Conservation (phyloP, 2,797 vertebrate genomes). For the Falco peregrinus region DNA sequence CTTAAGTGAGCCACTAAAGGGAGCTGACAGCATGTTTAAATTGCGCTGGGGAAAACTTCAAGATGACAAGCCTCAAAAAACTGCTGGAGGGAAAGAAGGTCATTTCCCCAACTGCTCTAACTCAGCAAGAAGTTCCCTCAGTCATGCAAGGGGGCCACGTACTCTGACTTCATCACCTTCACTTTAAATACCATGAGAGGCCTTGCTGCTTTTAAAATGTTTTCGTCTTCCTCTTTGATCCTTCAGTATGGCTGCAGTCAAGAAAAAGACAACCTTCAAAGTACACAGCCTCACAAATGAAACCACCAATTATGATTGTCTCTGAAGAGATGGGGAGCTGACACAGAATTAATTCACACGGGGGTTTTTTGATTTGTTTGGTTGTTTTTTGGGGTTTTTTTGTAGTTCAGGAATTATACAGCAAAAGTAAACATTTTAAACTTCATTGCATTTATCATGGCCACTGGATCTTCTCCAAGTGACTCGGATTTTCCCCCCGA, state of each 20-base stretch:
- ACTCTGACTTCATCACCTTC: background rate
- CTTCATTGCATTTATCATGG: background rate
- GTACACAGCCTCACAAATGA: background rate
- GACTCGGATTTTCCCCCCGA: background rate
- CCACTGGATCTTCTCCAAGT: background rate
- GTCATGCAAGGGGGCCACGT: rapidly evolving
- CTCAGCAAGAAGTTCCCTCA: background rate
- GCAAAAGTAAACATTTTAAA: background rate
- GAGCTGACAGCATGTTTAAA: background rate
- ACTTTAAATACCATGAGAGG: background rate
- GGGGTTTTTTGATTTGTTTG: too few relatives aligned
- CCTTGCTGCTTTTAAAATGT: background rate
- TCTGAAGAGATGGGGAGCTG: background rate
- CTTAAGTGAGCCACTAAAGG: background rate
- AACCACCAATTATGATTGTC: background rate
- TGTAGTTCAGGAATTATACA: background rate
- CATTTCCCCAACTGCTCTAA: background rate
- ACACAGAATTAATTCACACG: background rate
- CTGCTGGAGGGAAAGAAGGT: background rate
- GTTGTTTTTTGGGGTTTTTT: background rate
- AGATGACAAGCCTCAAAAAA: background rate
- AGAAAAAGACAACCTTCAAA: background rate
- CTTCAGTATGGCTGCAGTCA: background rate
- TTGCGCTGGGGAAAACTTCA: background rate
- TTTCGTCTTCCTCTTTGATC: background rate